phyloP scores from a whole-genome alignment of 2,113 vertebrate genomes.

The Passer montanus region DNA sequence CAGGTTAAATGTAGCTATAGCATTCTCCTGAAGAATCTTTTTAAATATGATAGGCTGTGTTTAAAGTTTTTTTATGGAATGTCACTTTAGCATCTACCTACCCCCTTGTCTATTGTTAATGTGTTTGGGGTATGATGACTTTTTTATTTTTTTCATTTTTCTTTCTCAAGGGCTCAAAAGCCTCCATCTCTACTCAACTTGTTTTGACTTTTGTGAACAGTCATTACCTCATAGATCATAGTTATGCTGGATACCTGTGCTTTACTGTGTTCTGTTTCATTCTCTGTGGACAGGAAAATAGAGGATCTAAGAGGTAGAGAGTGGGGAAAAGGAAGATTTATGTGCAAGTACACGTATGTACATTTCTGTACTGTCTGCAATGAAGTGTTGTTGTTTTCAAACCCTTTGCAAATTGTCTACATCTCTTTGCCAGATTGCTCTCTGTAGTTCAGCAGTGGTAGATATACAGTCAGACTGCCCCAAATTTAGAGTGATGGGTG shows the following conservation, averaged over 20 bases:
- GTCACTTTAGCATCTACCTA: not conserved
- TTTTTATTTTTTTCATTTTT: not conserved
- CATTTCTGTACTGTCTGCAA: not conserved
- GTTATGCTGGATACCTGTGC: not conserved
- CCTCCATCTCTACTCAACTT: rapidly evolving
- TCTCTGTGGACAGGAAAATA: not conserved
- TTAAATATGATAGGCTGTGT: not conserved
- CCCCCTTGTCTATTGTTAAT: rapidly evolving
- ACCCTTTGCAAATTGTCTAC: not conserved
- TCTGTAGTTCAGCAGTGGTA: not conserved
- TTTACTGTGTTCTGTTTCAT: not conserved
- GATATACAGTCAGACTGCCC: not conserved
- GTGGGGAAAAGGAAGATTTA: not conserved
- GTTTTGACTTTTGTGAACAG: not conserved
- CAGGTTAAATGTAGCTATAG: not conserved
- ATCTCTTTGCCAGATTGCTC: not conserved
- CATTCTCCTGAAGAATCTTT: not conserved
- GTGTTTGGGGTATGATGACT: not conserved
- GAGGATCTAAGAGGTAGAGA: not conserved
- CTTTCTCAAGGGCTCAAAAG: not conserved
- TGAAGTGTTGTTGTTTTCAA: not conserved
- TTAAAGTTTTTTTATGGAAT: not conserved
- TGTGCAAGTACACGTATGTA: not conserved
- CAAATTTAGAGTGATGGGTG: not conserved
- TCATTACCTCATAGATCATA: not conserved